Evolutionary conservation across 1,140 invertebrate genomes (phyloP).

Genomic region (Drosophila triauraria): DNA sequence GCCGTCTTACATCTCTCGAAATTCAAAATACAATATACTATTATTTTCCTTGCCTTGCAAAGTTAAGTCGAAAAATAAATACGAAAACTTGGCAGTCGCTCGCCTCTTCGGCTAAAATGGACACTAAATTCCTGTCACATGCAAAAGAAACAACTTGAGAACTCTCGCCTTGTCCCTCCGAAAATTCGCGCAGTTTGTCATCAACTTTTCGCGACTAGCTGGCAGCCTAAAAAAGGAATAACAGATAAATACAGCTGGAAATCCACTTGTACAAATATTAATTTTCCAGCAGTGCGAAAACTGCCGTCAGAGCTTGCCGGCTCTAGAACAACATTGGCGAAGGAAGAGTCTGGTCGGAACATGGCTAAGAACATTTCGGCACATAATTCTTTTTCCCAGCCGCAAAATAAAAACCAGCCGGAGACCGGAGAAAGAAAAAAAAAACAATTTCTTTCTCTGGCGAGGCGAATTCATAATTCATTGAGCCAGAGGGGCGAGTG

Average conservation of each 20-base stretch:
- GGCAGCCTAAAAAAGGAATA: constrained; percentile 27
- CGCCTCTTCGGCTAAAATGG: background rate
- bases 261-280: constrained; percentile 67
- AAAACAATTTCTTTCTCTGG: constrained; percentile 43
- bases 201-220: constrained; percentile 49
- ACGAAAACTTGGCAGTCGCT: constrained; percentile 8
- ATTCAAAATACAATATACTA: background rate
- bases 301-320: constrained; percentile 44
- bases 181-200: constrained; percentile 48
- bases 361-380: constrained; percentile 62
- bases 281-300: constrained; percentile 60
- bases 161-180: background rate
- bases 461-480: constrained; percentile 62
- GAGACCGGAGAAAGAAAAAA: constrained; percentile 11
- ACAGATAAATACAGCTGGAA: constrained; percentile 37
- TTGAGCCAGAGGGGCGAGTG: constrained; percentile 42
- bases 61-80: constrained; percentile 3
- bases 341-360: constrained; percentile 32
- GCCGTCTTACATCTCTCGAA: background rate
- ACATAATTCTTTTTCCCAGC: constrained; percentile 61
- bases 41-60: background rate
- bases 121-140: constrained; percentile 57
- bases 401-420: constrained; percentile 56
- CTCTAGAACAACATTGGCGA: constrained; percentile 19
- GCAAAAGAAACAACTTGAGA: constrained; percentile 26